A percentile compares a stretch with the other conserved stretches of the same genome.
Conservation (phyloP, 1,140 invertebrate species). For the Wiebesia pumilae region DNA sequence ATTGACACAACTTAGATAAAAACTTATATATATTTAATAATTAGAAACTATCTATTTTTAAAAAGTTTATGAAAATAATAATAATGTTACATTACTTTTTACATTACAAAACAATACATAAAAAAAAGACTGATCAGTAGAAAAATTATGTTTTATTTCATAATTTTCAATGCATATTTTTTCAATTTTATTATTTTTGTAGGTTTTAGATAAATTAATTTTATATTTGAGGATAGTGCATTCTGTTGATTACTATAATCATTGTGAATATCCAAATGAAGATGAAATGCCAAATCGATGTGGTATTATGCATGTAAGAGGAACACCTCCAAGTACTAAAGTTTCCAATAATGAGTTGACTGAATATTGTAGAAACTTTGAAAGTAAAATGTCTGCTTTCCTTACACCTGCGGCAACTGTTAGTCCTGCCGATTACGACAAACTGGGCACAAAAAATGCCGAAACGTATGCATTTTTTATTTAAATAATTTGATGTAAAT, state of each 20-base stretch:
- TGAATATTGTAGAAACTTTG: slow-evolving; percentile 76
- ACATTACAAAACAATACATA: no score
- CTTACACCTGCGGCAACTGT: slow-evolving; percentile 82
- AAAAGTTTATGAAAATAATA: no score
- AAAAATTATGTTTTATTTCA: no score
- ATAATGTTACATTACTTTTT: no score
- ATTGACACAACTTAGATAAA: no score
- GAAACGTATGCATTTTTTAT: slow-evolving; percentile 78
- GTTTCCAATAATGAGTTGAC: slow-evolving; percentile 75
- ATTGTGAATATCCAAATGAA: slow-evolving; percentile 99
- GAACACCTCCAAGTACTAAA: slow-evolving; percentile 87
- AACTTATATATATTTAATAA: no score
- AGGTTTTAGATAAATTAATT: slow-evolving; percentile 89
- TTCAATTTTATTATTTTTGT: slow-evolving; percentile 39
- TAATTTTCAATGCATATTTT: neutral
- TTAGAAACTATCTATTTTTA: neutral
- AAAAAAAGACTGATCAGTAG: no score
- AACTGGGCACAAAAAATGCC: slow-evolving; percentile 90
- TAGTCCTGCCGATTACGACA: slow-evolving; percentile 86
- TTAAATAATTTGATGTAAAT: slow-evolving; percentile 10
- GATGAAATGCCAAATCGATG: slow-evolving; percentile 99
- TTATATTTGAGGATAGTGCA: slow-evolving; percentile 97
- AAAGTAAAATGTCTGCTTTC: slow-evolving; percentile 92
- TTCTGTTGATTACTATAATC: slow-evolving; percentile 99
- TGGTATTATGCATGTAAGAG: slow-evolving; percentile 97